These are phyloP conservation scores for Leguminivora glycinivorella DNA, from an alignment of 1,140 invertebrate genomes.

Conservation along the genomic window DNA sequence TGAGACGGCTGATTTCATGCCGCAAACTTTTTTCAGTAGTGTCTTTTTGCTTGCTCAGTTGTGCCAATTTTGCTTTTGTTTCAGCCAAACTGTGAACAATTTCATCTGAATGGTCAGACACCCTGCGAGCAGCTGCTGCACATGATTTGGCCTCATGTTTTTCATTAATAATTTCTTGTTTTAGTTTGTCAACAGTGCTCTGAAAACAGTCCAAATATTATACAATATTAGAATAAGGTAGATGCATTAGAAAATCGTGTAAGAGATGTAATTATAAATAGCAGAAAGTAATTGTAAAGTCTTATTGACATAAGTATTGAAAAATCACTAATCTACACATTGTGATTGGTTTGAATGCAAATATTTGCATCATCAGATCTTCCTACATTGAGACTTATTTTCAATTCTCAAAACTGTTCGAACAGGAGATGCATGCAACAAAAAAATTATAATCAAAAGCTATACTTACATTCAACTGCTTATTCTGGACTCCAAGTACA, in stretches of 20 bases:
- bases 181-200: conserved; percentile 48
- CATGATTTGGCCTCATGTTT: conserved; percentile 69
- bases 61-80: conserved; percentile 51
- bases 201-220: conserved; percentile 34
- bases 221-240: neutral
- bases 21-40: conserved; percentile 55
- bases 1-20: conserved; percentile 60
- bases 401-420: too few relatives aligned
- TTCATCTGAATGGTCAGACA: conserved; percentile 62
- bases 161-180: conserved; percentile 59
- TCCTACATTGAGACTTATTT: too few relatives aligned
- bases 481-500: conserved; percentile 62
- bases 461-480: conserved; percentile 58
- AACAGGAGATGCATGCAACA: neutral
- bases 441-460: conserved; percentile 28
- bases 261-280: too few relatives aligned
- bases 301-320: too few relatives aligned
- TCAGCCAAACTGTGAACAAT: conserved; percentile 55
- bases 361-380: too few relatives aligned
- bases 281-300: too few relatives aligned
- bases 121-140: conserved; percentile 64
- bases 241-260: too few relatives aligned
- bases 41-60: conserved; percentile 66
- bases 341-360: too few relatives aligned
- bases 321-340: too few relatives aligned